phyloP scores from a whole-genome alignment of 2,797 vertebrate species.

The Leuciscus waleckii region DNA sequence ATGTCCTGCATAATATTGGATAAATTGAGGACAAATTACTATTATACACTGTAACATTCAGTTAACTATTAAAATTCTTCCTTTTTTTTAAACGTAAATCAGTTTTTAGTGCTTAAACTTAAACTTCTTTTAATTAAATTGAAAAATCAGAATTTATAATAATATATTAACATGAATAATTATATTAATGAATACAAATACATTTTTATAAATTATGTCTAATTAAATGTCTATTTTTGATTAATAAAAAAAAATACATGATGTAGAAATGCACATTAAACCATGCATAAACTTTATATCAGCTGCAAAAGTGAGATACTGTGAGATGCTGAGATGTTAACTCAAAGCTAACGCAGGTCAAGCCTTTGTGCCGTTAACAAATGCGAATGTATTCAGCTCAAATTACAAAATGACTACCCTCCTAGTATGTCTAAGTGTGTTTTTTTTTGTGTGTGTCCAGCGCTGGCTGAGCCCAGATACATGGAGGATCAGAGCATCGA shows the following conservation, averaged over 20 bases:
- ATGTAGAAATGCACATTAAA: background rate
- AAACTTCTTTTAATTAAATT: too few relatives aligned
- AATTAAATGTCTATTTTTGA: background rate
- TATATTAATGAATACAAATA: background rate
- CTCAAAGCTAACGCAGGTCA: background rate
- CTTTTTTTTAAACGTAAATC: too few relatives aligned
- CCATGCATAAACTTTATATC: background rate
- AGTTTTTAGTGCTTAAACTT: too few relatives aligned
- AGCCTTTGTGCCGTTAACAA: background rate
- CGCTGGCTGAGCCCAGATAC: conserved; percentile 77
- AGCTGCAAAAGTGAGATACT: background rate
- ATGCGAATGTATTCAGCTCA: too few relatives aligned
- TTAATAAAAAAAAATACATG: background rate
- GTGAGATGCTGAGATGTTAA: background rate
- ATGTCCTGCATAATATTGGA: too few relatives aligned
- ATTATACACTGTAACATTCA: too few relatives aligned
- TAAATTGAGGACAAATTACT: too few relatives aligned
- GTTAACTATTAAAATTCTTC: too few relatives aligned
- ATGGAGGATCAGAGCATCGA: conserved; percentile 66
- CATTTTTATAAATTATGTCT: background rate
- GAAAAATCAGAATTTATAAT: too few relatives aligned
- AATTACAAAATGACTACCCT: background rate
- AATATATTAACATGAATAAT: too few relatives aligned
- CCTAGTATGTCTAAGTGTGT: conserved; percentile 16
- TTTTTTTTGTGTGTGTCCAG: conserved; percentile 53